Base-by-base conservation (phyloP, 2,888 invertebrate genomes). In the Scelioninae gen. 1 region DNA sequence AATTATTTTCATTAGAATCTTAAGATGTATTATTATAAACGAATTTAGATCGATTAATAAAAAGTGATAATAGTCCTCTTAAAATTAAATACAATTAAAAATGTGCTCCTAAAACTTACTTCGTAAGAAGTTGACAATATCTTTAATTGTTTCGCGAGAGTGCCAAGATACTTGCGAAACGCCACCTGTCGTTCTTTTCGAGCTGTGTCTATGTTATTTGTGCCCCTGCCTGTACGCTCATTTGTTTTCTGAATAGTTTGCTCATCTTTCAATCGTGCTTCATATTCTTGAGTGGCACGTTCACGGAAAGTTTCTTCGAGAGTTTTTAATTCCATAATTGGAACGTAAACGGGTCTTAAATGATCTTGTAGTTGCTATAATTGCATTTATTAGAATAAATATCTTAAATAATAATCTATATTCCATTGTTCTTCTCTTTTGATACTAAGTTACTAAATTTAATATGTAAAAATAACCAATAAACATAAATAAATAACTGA, bases 301-400 rank as follows among this genome's bases (percentile, higher is more conserved):
- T 93, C 93, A 89, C 96, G 95, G 51, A 97, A 94, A 3, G 94
- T 94, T 77, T 95, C 94, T 89, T 96, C 96, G 66, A 96, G 94
- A 13, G 93, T 94, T 89, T 96, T 95, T 87, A 97, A 93, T 85
- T 96, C 95, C 81, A 97, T 93, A 56, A 97, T 96, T 86, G 96
- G 95, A 88, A 96, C 96, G 92, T 97, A 95, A 76, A 97, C 96
- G 56, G 96, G 95, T 60, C 96, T 94, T 86, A 97, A 93, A 90
- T 97, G 95, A 45, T 94, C 94, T 88, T 95, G 93, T 51, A 96
- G 92, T 83, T 94, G 93, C 95, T 95, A 23, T 23, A 23, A 23
- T 23, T 23, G 23, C 23, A 23, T 23, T 23, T 23, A 23, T 23
- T 23, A 23, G 1, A 23, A 4, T 23, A 1, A 23, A 23, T 23